phyloP scores from a whole-genome alignment of 2,888 invertebrate genomes.

The Agriopis leucophaearia region DNA sequence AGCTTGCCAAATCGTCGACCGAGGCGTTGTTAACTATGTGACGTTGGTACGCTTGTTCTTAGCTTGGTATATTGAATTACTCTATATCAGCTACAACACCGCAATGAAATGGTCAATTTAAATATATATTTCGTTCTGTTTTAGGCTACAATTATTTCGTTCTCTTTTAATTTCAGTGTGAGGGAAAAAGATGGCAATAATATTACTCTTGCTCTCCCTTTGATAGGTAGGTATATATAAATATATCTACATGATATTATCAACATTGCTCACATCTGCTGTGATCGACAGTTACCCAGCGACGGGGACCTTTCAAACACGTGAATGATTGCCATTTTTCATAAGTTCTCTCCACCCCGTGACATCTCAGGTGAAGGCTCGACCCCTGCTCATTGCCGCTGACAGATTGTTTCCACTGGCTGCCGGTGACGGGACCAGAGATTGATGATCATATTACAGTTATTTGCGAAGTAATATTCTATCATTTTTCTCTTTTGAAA shows the following conservation, averaged over 20 bases:
- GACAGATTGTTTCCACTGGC: slow-evolving; percentile 62
- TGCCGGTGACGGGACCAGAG: slow-evolving; percentile 50
- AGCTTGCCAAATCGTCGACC: slow-evolving; percentile 4
- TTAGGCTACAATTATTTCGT: too few species aligned
- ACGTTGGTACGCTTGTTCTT: not conserved
- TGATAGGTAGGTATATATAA: not conserved
- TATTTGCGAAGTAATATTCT: not conserved
- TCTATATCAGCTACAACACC: too few species aligned
- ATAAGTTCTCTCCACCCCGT: slow-evolving; percentile 37
- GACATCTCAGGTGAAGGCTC: slow-evolving; percentile 34
- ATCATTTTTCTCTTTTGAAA: not conserved
- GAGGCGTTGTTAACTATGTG: not conserved
- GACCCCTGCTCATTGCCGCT: slow-evolving; percentile 57
- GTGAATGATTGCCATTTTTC: slow-evolving; percentile 46
- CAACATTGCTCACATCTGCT: not conserved
- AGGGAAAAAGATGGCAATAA: too few species aligned
- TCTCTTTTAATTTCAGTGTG: too few species aligned
- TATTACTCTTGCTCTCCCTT: too few species aligned
- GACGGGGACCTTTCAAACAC: slow-evolving; percentile 5
- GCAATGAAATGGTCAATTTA: too few species aligned
- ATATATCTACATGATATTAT: too few species aligned
- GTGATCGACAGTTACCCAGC: slow-evolving; percentile 8
- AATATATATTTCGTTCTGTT: too few species aligned
- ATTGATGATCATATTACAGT: slow-evolving; percentile 55
- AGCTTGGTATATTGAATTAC: not conserved